Conservation (phyloP, 1,140 invertebrate species). For the Listronotus bonariensis region DNA sequence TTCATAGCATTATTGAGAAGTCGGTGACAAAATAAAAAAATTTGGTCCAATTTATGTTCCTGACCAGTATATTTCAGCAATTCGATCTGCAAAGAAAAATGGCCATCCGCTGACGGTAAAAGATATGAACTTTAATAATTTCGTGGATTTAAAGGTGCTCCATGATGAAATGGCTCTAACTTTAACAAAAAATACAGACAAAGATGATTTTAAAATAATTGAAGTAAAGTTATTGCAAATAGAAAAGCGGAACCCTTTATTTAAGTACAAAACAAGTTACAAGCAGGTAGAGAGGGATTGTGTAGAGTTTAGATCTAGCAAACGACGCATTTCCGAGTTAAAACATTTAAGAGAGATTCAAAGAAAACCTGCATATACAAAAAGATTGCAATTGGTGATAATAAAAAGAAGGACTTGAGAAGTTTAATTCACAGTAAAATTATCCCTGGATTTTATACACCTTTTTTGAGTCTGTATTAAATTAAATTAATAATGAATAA, state of each 20-base stretch:
- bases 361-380: too few species aligned
- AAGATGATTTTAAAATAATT: conserved; percentile 11
- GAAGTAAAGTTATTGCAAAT: conserved; percentile 18
- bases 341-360: too few species aligned
- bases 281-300: conserved; percentile 9
- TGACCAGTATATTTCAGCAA: conserved; percentile 46
- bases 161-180: conserved; percentile 5
- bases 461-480: too few species aligned
- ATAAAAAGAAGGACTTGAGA: too few species aligned
- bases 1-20: conserved; percentile 52
- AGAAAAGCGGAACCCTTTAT: conserved; percentile 15
- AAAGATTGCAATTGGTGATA: too few species aligned
- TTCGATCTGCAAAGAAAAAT: conserved; percentile 46
- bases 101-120: conserved; percentile 13
- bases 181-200: neutral
- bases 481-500: too few species aligned
- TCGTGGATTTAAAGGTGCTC: conserved; percentile 2
- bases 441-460: too few species aligned
- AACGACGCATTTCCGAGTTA: neutral
- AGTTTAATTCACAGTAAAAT: too few species aligned
- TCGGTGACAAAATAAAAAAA: conserved; percentile 43
- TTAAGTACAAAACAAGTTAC: conserved; percentile 18
- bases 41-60: conserved; percentile 48
- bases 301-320: conserved; percentile 11
- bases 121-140: conserved; percentile 29